A percentile compares a stretch with the other conserved stretches of the same genome.
Evolutionary conservation across 2,888 invertebrate species (phyloP).

Genomic region (Mellilla xanthometata): DNA sequence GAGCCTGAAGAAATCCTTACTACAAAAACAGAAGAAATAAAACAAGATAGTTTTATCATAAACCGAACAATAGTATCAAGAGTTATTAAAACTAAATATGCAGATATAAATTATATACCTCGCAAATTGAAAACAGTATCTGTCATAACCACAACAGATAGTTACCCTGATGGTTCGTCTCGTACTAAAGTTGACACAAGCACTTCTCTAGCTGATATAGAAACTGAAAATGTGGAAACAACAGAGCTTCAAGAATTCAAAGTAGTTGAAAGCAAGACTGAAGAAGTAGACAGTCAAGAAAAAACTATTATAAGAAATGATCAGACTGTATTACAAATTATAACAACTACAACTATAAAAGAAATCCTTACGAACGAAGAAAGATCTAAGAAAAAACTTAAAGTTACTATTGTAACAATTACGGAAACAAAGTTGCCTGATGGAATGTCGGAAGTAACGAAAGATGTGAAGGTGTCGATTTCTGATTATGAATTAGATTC

Average conservation of each 20-base stretch:
- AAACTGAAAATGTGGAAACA: slow-evolving; percentile 44
- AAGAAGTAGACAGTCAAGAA: slow-evolving; percentile 56
- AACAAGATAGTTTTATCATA: slow-evolving; percentile 49
- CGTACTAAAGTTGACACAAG: slow-evolving; percentile 65
- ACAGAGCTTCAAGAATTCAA: slow-evolving; percentile 57
- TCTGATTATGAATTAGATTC: slow-evolving; percentile 51
- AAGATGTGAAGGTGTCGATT: slow-evolving; percentile 66
- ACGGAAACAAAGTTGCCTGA: slow-evolving; percentile 64
- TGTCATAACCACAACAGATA: slow-evolving; percentile 64
- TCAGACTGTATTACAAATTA: slow-evolving; percentile 57
- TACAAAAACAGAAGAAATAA: slow-evolving; percentile 61
- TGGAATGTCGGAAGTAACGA: slow-evolving; percentile 67
- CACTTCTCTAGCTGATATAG: slow-evolving; percentile 62
- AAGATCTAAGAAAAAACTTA: slow-evolving; percentile 60
- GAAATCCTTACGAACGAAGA: slow-evolving; percentile 59
- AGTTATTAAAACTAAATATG: slow-evolving; percentile 60
- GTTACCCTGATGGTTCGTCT: slow-evolving; percentile 73
- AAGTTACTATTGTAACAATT: slow-evolving; percentile 63
- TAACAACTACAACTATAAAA: slow-evolving; percentile 64
- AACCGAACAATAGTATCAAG: slow-evolving; percentile 61
- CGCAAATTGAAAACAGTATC: slow-evolving; percentile 67
- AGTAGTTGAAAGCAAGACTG: slow-evolving; percentile 53
- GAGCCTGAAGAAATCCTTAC: slow-evolving; percentile 63
- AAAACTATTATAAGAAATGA: slow-evolving; percentile 55
- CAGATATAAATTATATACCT: slow-evolving; percentile 49